Evolutionary conservation across 2,113 vertebrate species (phyloP), one percentile per base, ranked within the genome.

Genomic region (Aspidoscelis tigris): DNA sequence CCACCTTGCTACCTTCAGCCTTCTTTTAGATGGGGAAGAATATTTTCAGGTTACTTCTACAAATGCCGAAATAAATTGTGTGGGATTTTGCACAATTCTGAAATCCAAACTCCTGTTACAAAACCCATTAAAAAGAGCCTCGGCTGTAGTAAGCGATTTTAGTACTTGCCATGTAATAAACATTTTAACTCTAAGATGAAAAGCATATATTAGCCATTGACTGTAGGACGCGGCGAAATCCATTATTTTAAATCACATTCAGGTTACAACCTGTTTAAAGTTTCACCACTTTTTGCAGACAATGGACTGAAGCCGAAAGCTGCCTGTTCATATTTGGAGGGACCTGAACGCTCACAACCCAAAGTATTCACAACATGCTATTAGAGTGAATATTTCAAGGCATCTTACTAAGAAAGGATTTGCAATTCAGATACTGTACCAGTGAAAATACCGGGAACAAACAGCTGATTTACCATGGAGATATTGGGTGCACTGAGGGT

Each of bases 141-240:
- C 65, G 39, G 44, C 66, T 50, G 55, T 50, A 65, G n/a, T 9
- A 73, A 84, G 72, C 39, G 26, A 18, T 81, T 91, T 66, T 71
- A 86, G 86, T 88, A 85, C 73, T 72, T 90, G 89, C 89, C 83
- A 81, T 73, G 82, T 83, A 66, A 50, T 58, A 76, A 83, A 73
- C 44, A 86, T 21, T 78, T 61, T 82, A 86, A 89, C 81, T 6
- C 87, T 82, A 86, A 26, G 22, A 81, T 71, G 82, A 84, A 90
- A 89, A 85, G 41, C 5, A 84, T 83, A 81, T n/a, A 16, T 83
- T 88, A 91, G 16, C 78, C 78, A 14, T 88, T 89, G 16, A 85
- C 16, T 41, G 81, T n/a, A 55, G 84, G 68, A 77, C 39, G 77
- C 69, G 22, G 3, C 70, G 47, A 78, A 74, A 88, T 81, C 80